Conservation (phyloP, 1,140 invertebrate genomes). For the Oppia nitens region DNA sequence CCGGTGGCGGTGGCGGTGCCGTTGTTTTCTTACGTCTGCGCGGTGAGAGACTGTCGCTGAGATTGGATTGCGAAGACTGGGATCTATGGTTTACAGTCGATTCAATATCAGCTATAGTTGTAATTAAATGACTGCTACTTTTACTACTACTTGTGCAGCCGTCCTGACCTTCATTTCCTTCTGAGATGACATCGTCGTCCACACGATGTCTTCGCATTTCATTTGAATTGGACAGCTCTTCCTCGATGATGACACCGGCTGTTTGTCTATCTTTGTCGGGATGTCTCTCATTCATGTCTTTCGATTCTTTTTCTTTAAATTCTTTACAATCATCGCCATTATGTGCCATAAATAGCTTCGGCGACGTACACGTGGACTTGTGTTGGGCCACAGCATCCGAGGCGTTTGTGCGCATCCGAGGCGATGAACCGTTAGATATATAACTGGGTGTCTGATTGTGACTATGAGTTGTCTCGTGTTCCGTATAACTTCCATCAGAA, state of each 20-base stretch:
- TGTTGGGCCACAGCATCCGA: neutral
- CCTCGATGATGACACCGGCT: neutral
- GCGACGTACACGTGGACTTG: neutral
- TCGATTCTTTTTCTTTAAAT: no score
- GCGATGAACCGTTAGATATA: neutral
- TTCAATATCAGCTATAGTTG: constrained; percentile 5
- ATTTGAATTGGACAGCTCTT: neutral
- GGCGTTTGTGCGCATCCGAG: neutral
- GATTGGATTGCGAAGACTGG: constrained; percentile 2
- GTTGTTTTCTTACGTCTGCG: constrained; percentile 35
- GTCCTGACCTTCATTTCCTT: constrained; percentile 1
- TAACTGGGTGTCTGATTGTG: neutral
- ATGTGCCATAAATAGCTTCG: neutral
- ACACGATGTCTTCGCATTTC: neutral
- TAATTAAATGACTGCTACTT: constrained; percentile 6
- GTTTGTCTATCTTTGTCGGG: neutral
- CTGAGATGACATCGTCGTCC: constrained; percentile 7
- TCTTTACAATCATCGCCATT: neutral
- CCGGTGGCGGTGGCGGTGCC: constrained; percentile 41
- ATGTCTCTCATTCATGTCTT: neutral
- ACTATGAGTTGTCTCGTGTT: neutral
- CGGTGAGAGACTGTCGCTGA: neutral
- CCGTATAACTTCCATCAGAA: neutral
- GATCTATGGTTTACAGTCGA: constrained; percentile 8
- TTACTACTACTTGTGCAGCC: constrained; percentile 8